phyloP scores from a whole-genome alignment of 2,797 vertebrate genomes.

The Geotrypetes seraphini region DNA sequence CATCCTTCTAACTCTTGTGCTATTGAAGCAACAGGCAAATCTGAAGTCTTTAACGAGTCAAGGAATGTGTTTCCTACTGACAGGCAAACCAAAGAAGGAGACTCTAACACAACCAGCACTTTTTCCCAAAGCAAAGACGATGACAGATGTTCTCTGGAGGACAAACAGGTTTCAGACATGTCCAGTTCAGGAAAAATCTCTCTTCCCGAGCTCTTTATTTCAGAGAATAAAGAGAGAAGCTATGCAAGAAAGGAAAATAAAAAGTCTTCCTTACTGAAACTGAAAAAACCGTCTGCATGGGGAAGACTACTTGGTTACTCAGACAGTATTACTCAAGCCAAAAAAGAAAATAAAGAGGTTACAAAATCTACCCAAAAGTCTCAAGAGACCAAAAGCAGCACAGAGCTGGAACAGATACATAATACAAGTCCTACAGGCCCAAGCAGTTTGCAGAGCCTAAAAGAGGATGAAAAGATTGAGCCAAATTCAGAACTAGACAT shows the following conservation, averaged over 20 bases:
- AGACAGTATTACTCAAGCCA: constrained; percentile 21
- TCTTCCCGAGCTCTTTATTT: constrained; percentile 6
- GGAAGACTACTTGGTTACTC: constrained; percentile 23
- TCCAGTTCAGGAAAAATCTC: constrained; percentile 5
- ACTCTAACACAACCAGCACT: fast-evolving
- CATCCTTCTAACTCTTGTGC: not conserved
- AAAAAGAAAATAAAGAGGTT: not conserved
- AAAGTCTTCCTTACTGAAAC: too few species aligned
- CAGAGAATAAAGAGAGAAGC: constrained; percentile 7
- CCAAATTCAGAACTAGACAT: too few species aligned
- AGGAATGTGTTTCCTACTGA: not conserved
- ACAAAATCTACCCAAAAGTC: not conserved
- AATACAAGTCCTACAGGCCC: not conserved
- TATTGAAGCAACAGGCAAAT: not conserved
- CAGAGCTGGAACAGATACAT: not conserved
- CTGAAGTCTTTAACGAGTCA: fast-evolving
- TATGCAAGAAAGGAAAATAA: not conserved
- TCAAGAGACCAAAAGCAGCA: not conserved
- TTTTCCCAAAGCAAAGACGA: not conserved
- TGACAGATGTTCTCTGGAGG: not conserved
- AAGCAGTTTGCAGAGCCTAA: not conserved
- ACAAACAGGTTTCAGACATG: not conserved
- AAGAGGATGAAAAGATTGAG: not conserved
- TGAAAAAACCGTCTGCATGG: constrained; percentile 15
- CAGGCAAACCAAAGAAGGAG: not conserved